Evolutionary conservation across 2,113 vertebrate species (phyloP).

Genomic region (Eublepharis macularius): DNA sequence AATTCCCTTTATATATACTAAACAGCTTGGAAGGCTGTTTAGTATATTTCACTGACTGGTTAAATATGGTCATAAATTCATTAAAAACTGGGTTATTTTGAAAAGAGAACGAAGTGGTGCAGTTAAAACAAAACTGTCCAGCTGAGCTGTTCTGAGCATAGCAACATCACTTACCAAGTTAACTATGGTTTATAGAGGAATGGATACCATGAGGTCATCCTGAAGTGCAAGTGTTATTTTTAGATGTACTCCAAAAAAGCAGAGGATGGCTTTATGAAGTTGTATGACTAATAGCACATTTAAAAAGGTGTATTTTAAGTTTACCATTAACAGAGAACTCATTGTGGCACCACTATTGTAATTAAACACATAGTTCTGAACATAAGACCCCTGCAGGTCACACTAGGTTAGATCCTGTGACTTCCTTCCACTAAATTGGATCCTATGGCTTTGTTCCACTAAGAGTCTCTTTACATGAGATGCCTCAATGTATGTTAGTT

Average conservation of each 20-base stretch:
- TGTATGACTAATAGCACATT: neutral
- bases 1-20: neutral
- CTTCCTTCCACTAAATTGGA: too few species aligned
- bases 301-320: neutral
- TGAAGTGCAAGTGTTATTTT: neutral
- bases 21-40: neutral
- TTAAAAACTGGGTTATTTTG: neutral
- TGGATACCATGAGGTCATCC: slow-evolving; percentile 17
- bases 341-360: neutral
- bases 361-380: neutral
- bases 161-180: slow-evolving; percentile 27
- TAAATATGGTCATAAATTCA: neutral
- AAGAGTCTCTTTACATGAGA: too few species aligned
- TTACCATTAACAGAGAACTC: neutral
- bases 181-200: slow-evolving; percentile 19
- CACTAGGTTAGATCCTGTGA: too few species aligned
- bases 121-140: slow-evolving; percentile 8
- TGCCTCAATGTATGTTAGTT: too few species aligned
- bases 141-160: too few species aligned
- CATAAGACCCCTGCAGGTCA: neutral
- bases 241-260: neutral
- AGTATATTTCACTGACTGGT: neutral
- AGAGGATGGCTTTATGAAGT: slow-evolving; percentile 6
- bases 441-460: too few species aligned
- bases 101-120: neutral